Base-by-base conservation (phyloP, 2,888 invertebrate genomes). In the Coelopa pilipes region DNA sequence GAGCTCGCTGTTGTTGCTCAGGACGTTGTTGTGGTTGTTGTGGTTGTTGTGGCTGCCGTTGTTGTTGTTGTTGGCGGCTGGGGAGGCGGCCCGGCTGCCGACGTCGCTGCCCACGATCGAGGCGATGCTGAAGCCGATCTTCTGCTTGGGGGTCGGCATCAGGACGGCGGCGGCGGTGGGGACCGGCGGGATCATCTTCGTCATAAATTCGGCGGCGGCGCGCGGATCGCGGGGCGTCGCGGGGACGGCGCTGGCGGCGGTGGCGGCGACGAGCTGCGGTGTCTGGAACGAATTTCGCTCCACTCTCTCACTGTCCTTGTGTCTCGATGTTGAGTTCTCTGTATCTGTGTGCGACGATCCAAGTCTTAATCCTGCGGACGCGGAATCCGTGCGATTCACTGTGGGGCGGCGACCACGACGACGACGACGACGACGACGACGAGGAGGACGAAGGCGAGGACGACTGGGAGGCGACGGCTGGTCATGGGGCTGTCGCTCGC, bases 91-190 rank as follows among this genome's bases (percentile, higher is more conserved):
- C 9, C 78, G 46, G 68, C 70, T 67, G 70, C 72, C 73, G 65
- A 80, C 81, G 80, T 87, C 86, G 78, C 93, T 93, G 81, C 96
- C 96, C 79, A 96, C 96, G 86, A 96, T 96, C 85, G 96, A 95
- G 90, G 96, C 97, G 89, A 97, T 97, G 85, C 95, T 96, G 88
- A 97, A 97, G 87, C 96, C 96, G 88, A 97, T 95, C 89, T 96
- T 96, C 83, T 96, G 96, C 90, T 96, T 96, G 85, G 95, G 94
- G 81, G 87, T 88, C 87, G 95, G 94, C 91, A 96, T 93, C 89
- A 95, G 93, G 89, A 94, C 93, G 89, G 95, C 93, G 34, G n/a
- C n/a, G 90, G 95, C 94, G 88, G 95, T 95, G 90, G 95, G 95
- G 92, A 95, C 94, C 91, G 96, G 92, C 91, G 96, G 96, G 96